Base-by-base conservation (phyloP, 1,140 invertebrate species). In the Drosophila nigromelanica region DNA sequence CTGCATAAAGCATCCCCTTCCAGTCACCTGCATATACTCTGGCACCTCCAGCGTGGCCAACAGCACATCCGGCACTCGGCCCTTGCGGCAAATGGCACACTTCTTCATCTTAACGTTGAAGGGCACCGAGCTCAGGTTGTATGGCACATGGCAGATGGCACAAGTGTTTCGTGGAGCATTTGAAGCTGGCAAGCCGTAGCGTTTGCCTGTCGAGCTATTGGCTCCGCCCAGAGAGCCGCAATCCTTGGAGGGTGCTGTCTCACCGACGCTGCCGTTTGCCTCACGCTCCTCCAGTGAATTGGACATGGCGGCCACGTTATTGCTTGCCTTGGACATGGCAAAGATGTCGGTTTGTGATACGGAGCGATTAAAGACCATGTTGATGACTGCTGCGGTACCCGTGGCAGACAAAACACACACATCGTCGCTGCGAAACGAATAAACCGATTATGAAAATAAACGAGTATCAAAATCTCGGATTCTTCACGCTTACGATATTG, bases 331-430 rank as follows among this genome's bases (percentile, higher is more conserved):
- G 10, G 81, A 78, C 40, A 87, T 90, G 37, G 87, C 40, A 27
- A 89, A 85, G 4, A 91, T 80, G 61, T 91, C 90, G 1, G 76
- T 90, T 58, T 91, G 90, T 0, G 89, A 91, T 7, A 91, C 77
- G 5, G 91, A 91, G 5, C 90, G 73, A 73, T 91, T 91, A 14
- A 93, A 93, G 8, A 93, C 92, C 78, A 95, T 93, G 85, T 94
- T 94, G 15, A 98, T 95, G 7, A 98, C 94, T 0, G 97, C 98
- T 3, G 98, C 98, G 0, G 98, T 99, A 0, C 98, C 98, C 27
- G 94, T 96, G 0, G 97, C 98, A 73, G 97, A 99, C 40, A 99
- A 90, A 0, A 99, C 95, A 87, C 98, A 98, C 0, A 99, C 96
- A 86, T 99, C 98, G 87, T 99, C 98, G 83, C 97, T 97, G 89